Evolutionary conservation across 2,888 invertebrate species (phyloP).

Genomic region (Zeuzera pyrina): DNA sequence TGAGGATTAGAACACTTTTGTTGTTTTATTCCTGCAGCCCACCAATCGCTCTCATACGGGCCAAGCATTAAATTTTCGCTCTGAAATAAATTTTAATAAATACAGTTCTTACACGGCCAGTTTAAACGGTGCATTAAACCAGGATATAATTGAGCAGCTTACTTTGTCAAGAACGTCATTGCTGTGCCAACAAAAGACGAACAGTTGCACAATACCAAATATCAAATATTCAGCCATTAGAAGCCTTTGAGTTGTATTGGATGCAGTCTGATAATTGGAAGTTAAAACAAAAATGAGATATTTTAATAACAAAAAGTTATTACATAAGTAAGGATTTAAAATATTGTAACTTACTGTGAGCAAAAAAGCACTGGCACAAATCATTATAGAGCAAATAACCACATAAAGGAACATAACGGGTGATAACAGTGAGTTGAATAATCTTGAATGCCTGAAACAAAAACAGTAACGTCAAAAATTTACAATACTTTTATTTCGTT

Average conservation of each 20-base stretch:
- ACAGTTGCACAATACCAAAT: conserved; percentile 52
- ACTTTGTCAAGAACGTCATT: conserved; percentile 50
- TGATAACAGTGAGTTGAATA: conserved; percentile 50
- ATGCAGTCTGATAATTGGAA: conserved; percentile 30
- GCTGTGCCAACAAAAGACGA: conserved; percentile 58
- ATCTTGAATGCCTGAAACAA: conserved; percentile 41
- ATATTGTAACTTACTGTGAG: conserved; percentile 35
- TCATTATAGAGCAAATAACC: conserved; percentile 48
- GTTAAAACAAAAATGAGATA: conserved; percentile 8
- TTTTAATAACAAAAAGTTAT: neutral
- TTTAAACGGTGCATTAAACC: neutral
- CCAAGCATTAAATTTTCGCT: conserved; percentile 36
- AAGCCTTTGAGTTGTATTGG: conserved; percentile 40
- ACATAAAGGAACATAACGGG: conserved; percentile 61
- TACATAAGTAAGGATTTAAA: neutral
- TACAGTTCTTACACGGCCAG: neutral
- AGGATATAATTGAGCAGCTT: too few species aligned
- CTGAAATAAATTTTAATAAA: conserved; percentile 24
- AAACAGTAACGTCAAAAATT: conserved; percentile 1
- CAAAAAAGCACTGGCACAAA: conserved; percentile 54
- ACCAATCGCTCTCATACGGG: conserved; percentile 54
- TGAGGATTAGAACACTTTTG: conserved; percentile 32
- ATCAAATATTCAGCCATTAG: conserved; percentile 52
- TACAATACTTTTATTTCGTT: neutral
- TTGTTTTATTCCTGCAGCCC: conserved; percentile 27